These are phyloP conservation scores for Lasioglossum figueresi DNA, from an alignment of 2,888 invertebrate species.

Conservation along the genomic window DNA sequence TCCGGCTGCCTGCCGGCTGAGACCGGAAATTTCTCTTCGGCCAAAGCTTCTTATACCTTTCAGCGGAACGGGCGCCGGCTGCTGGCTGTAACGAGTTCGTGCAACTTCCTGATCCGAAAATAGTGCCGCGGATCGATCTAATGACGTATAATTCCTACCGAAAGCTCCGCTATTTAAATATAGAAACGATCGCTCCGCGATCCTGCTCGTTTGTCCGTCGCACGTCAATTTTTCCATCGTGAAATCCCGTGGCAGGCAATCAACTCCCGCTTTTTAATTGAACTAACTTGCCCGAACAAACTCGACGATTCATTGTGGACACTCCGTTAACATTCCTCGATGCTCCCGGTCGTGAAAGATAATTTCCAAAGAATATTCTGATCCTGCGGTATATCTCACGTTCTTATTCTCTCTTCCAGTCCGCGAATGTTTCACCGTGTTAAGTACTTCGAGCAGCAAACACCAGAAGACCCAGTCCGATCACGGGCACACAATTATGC, in stretches of 20 bases:
- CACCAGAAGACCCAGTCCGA: background rate
- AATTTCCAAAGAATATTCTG: no score
- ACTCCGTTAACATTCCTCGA: background rate
- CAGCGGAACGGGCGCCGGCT: conserved; percentile 40
- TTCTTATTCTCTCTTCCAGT: no score
- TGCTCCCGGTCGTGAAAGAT: no score
- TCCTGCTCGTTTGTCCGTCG: background rate
- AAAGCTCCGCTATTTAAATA: conserved; percentile 21
- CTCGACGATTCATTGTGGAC: background rate
- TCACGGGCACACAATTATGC: background rate
- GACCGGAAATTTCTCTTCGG: conserved; percentile 54
- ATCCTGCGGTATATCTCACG: background rate
- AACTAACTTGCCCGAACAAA: background rate
- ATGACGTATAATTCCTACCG: conserved; percentile 32
- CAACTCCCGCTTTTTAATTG: background rate
- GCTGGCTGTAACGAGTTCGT: conserved; percentile 27
- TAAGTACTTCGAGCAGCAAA: background rate
- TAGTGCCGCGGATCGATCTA: conserved; percentile 38
- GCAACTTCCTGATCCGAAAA: conserved; percentile 39
- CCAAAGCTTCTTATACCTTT: conserved; percentile 54
- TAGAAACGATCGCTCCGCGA: background rate
- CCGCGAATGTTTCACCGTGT: background rate
- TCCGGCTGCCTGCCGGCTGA: conserved; percentile 32
- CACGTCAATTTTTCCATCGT: conserved; percentile 4
- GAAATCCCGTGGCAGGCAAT: background rate